A percentile compares a stretch with the other conserved stretches of the same genome.
phyloP scores from a whole-genome alignment of 2,113 vertebrate genomes.

The Dasyornis broadbenti region DNA sequence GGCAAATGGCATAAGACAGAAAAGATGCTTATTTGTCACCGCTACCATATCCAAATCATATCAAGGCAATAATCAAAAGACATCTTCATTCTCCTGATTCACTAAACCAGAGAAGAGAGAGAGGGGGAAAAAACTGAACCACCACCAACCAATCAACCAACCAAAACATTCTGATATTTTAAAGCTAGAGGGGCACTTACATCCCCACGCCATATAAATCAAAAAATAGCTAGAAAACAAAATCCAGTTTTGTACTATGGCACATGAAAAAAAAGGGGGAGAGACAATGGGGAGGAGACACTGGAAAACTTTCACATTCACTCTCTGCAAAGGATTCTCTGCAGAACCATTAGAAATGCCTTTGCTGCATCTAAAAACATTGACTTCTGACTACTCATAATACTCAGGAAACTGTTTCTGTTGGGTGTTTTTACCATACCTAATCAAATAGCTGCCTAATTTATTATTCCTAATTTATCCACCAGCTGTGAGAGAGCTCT shows the following conservation, averaged over 20 bases:
- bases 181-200: background rate
- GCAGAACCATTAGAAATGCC: background rate
- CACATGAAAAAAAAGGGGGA: accelerated
- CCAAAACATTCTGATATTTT: background rate
- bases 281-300: accelerated
- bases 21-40: background rate
- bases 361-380: background rate
- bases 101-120: background rate
- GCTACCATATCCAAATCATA: background rate
- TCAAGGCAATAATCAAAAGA: background rate
- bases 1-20: background rate
- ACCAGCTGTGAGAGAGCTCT: background rate
- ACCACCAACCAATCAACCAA: background rate
- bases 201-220: background rate
- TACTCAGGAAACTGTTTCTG: background rate
- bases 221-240: background rate
- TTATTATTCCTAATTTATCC: background rate
- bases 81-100: background rate
- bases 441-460: background rate
- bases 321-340: background rate
- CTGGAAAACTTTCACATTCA: background rate
- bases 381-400: background rate
- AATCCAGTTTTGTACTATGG: background rate
- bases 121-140: accelerated
- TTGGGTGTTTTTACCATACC: background rate